Percentiles rank a stretch among this genome's conserved stretches.
phyloP scores from a whole-genome alignment of 2,888 invertebrate species.

The Acanthosepion lycidas region DNA sequence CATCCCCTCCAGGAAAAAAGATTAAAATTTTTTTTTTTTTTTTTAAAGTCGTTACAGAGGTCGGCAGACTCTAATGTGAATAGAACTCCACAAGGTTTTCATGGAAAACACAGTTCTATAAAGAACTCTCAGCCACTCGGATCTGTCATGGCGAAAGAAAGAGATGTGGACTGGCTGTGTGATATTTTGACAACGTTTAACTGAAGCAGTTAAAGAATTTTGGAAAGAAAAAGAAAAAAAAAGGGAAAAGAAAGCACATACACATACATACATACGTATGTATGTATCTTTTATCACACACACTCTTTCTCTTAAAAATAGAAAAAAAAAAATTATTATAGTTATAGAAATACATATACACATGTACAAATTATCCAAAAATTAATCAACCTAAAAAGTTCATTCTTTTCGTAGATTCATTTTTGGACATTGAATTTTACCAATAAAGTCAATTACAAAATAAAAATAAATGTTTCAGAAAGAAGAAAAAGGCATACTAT shows the following conservation, averaged over 20 bases:
- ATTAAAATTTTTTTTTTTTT: not conserved
- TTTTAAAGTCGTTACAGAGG: no score
- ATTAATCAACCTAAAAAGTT: not conserved
- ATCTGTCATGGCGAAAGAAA: conserved; percentile 33
- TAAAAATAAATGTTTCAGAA: not conserved
- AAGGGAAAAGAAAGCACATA: not conserved
- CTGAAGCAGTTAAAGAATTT: conserved; percentile 18
- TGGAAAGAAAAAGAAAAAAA: not conserved
- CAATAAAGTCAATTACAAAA: not conserved
- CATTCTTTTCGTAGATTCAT: not conserved
- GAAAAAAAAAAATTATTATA: not conserved
- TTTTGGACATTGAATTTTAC: not conserved
- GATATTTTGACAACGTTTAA: not conserved
- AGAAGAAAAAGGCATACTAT: not conserved
- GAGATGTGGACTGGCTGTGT: conserved; percentile 11
- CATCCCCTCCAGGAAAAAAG: not conserved
- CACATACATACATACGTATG: not conserved
- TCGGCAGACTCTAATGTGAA: not conserved
- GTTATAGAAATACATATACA: conserved; percentile 1
- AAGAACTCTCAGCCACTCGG: not conserved
- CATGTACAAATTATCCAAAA: not conserved
- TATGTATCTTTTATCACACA: not conserved
- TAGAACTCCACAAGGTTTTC: conserved; percentile 33
- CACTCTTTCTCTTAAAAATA: not conserved
- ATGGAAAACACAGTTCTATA: not conserved